These are phyloP conservation scores for Gobionotothen gibberifrons DNA, from an alignment of 2,797 vertebrate genomes.

Conservation along the genomic window DNA sequence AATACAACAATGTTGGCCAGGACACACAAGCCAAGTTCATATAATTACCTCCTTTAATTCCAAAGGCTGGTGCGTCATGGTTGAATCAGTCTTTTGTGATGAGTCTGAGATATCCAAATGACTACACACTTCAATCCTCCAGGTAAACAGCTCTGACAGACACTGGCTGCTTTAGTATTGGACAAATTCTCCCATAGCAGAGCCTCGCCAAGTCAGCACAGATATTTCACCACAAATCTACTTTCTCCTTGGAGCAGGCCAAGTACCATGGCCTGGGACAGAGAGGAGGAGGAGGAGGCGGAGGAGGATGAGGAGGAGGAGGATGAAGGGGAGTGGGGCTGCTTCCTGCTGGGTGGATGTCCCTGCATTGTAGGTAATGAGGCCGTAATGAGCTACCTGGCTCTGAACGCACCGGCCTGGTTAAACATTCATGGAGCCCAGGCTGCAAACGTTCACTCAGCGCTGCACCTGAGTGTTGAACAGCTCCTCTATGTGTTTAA, in stretches of 20 bases:
- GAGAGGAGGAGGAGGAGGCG: slow-evolving; percentile 20
- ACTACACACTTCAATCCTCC: slow-evolving; percentile 34
- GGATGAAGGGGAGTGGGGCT: slow-evolving; percentile 29
- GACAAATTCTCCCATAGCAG: slow-evolving; percentile 43
- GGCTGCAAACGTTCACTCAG: slow-evolving; percentile 77
- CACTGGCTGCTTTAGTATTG: slow-evolving; percentile 21
- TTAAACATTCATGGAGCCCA: slow-evolving; percentile 90
- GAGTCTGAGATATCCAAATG: slow-evolving; percentile 55
- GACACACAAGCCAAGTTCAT: neutral
- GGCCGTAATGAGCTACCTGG: slow-evolving; percentile 64
- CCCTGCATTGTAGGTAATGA: slow-evolving; percentile 60
- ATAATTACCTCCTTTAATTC: slow-evolving; percentile 72
- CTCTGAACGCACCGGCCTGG: slow-evolving; percentile 57
- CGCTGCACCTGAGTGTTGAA: slow-evolving; percentile 76
- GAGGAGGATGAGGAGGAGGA: slow-evolving; percentile 24
- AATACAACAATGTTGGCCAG: neutral
- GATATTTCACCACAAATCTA: slow-evolving; percentile 18
- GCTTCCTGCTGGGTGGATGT: slow-evolving; percentile 53
- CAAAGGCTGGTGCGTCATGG: slow-evolving; percentile 76
- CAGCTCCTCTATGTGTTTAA: slow-evolving; percentile 51
- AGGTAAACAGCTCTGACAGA: slow-evolving; percentile 25
- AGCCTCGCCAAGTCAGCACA: slow-evolving; percentile 30
- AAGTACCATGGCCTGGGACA: slow-evolving; percentile 16
- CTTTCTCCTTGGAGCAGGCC: slow-evolving; percentile 24
- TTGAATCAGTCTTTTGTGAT: slow-evolving; percentile 32